Percentiles rank a stretch among this genome's conserved stretches.
Conservation (phyloP, 1,140 invertebrate species). For the Vanessa tameamea region DNA sequence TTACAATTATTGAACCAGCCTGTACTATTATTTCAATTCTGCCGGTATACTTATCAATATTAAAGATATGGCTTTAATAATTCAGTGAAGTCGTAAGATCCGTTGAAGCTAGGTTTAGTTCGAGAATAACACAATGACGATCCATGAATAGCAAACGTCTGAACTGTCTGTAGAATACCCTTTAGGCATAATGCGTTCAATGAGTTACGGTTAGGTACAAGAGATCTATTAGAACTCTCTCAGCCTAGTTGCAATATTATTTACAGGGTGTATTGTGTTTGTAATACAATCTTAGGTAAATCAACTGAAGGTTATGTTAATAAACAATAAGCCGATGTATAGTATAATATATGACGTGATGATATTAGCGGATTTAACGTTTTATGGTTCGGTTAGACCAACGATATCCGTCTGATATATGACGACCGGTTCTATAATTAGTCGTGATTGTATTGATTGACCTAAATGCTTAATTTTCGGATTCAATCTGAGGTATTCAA, state of each 20-base stretch:
- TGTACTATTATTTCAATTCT: background rate
- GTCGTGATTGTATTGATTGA: background rate
- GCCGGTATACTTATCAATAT: background rate
- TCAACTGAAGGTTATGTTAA: background rate
- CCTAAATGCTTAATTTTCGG: background rate
- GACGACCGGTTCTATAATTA: background rate
- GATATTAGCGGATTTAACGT: background rate
- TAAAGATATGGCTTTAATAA: background rate
- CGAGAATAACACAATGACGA: constrained; percentile 31
- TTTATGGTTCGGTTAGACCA: background rate
- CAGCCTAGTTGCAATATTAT: constrained; percentile 4
- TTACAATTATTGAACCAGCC: background rate
- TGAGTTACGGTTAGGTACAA: constrained; percentile 37
- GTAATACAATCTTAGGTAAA: background rate
- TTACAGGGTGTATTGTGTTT: constrained; percentile 1
- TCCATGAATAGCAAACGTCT: constrained; percentile 36
- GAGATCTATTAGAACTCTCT: constrained; percentile 26
- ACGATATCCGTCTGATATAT: background rate
- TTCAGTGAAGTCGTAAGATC: constrained; percentile 1
- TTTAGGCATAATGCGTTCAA: constrained; percentile 36
- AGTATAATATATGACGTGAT: background rate
- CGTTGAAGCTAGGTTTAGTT: constrained; percentile 26
- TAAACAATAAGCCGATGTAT: background rate
- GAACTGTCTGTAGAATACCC: constrained; percentile 35
- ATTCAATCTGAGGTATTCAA: background rate